Base-by-base conservation (phyloP, 2,888 invertebrate species). In the Ferdinandea cuprea region DNA sequence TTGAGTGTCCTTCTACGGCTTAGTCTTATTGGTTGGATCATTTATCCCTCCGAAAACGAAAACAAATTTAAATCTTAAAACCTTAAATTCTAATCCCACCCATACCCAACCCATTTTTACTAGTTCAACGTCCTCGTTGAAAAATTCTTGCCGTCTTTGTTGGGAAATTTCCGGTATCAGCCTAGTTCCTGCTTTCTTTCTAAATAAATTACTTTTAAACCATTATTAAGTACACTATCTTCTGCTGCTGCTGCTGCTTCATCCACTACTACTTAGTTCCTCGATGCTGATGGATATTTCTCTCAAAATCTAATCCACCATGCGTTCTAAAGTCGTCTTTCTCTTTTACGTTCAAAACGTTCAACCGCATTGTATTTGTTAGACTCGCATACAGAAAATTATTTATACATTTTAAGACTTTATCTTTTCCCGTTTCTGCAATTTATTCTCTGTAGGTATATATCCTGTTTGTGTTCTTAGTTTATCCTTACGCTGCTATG, bases 331-430 rank as follows among this genome's bases (percentile, higher is more conserved):
- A 44, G 17, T 37, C 54, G n/a, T n/a, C n/a, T n/a, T n/a, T 32
- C n/a, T 30, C 6, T 44, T n/a, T n/a, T n/a, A n/a, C n/a, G n/a
- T n/a, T n/a, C n/a, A n/a, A n/a, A 59, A 19, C 44, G 19, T n/a
- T 32, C 44, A 17, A 44, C 59, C 44, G 44, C 30, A 59, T 32
- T 44, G 30, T 19, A n/a, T n/a, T n/a, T n/a, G n/a, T n/a, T n/a
- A 32, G 59, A 59, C 42, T 17, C 28, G 40, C 63, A 11, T 46
- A 30, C 15, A 40, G 11, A 25, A 30, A 44, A 59, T 42, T 30
- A 44, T 59, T 17, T 30, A 61, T 63, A 63, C 15, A 35, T 63
- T 48, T 35, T 21, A 48, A 63, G 46, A 21, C 46, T 35, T 32
- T 44, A 32, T 19, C 32, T 32, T 2, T 8, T 17, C n/a, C 9